These are phyloP conservation scores for Chaenodraco wilsoni DNA, from an alignment of 2,797 vertebrate species.

Conservation along the genomic window DNA sequence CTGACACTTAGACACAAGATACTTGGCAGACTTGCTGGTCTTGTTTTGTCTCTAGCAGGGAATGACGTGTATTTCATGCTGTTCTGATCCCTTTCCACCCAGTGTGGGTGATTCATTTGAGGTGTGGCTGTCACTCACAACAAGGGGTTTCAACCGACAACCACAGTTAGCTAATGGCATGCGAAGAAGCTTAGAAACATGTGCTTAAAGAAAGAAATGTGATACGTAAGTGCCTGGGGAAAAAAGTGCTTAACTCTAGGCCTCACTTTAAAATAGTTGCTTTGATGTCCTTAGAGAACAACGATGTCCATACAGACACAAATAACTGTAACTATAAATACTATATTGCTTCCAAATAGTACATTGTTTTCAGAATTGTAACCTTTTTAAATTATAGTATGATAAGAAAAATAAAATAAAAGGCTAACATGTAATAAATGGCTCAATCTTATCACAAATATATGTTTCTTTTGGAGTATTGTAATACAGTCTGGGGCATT, in stretches of 20 bases:
- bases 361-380: no score
- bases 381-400: no score
- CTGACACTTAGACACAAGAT: constrained; percentile 5
- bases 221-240: constrained; percentile 12
- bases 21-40: constrained; percentile 74
- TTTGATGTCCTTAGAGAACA: no score
- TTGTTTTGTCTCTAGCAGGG: constrained; percentile 66
- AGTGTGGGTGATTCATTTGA: constrained; percentile 54
- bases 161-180: constrained; percentile 38
- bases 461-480: neutral
- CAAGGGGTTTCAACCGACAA: constrained; percentile 12
- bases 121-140: constrained; percentile 66
- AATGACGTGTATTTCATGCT: constrained; percentile 73
- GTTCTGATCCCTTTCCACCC: constrained; percentile 41
- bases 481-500: neutral
- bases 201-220: constrained; percentile 39
- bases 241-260: neutral
- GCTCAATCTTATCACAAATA: no score
- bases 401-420: no score
- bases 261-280: no score
- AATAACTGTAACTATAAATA: no score
- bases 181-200: constrained; percentile 13
- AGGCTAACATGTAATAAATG: no score
- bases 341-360: no score
- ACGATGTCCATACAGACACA: no score